Base-by-base conservation (phyloP, 1,140 invertebrate species). In the Pseudobourletiella spinata region DNA sequence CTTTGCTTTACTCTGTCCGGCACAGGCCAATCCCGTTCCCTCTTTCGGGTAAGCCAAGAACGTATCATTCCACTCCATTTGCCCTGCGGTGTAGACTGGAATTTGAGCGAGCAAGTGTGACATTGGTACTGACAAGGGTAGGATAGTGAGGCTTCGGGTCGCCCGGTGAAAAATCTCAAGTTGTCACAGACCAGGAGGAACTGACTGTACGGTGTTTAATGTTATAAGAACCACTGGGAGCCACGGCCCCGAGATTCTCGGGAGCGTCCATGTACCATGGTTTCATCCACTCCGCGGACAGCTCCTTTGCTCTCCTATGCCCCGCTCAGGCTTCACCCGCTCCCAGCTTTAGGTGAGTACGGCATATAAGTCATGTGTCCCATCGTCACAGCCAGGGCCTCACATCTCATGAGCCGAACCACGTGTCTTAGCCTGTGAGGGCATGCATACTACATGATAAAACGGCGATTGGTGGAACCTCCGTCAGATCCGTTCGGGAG, bases 11-110 rank as follows among this genome's bases (percentile, higher is more conserved):
- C 77, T 83, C 64, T 88, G 83, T 74, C 80, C 82, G 59, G 84
- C 84, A 30, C 84, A 86, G 79, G 83, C 83, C 69, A 85, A 80
- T 75, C 85, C 85, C 52, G 79, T 84, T 72, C 84, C 84, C 71
- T 75, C 76, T 73, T 84, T 82, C 78, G 81, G 81, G 82, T 83
- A 81, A 80, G 72, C 24, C 64, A n/a, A n/a, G n/a, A n/a, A n/a
- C n/a, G n/a, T n/a, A n/a, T n/a, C n/a, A n/a, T n/a, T n/a, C n/a
- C n/a, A n/a, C n/a, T n/a, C n/a, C n/a, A n/a, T n/a, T n/a, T n/a
- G n/a, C n/a, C n/a, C n/a, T n/a, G n/a, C n/a, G n/a, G n/a, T n/a
- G n/a, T n/a, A n/a, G n/a, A n/a, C n/a, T n/a, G n/a, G n/a, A n/a
- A n/a, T n/a, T n/a, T n/a, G n/a, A n/a, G n/a, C n/a, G n/a, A n/a